These are phyloP conservation scores for Oncorhynchus nerka DNA, from an alignment of 2,113 vertebrate species.

Conservation along the genomic window DNA sequence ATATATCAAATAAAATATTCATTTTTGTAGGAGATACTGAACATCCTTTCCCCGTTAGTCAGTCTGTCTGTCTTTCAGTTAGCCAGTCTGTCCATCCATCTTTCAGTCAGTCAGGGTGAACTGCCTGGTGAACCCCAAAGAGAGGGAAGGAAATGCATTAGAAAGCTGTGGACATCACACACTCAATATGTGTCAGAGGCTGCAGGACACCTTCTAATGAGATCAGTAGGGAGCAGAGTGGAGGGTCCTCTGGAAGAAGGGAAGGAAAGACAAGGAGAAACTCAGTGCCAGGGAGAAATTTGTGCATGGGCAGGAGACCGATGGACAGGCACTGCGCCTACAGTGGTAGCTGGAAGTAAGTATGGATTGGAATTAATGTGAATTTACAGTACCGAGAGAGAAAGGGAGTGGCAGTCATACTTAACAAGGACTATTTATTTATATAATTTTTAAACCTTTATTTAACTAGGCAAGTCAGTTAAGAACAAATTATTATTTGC, in stretches of 20 bases:
- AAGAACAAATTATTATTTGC: no score
- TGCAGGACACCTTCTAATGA: conserved; percentile 49
- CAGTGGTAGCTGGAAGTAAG: neutral
- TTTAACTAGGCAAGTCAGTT: no score
- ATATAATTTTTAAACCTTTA: no score
- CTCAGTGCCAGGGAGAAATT: neutral
- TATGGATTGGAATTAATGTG: no score
- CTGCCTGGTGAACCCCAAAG: neutral
- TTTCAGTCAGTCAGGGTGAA: neutral
- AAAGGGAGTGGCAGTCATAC: neutral
- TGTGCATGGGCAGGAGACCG: conserved; percentile 5
- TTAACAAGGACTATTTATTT: conserved; percentile 8
- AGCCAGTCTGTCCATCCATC: neutral
- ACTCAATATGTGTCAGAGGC: conserved; percentile 37
- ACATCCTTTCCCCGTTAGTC: neutral
- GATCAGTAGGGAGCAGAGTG: conserved; percentile 22
- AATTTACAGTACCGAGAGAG: neutral
- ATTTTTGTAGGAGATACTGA: no score
- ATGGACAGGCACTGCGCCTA: conserved; percentile 10
- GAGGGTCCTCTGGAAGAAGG: conserved; percentile 5
- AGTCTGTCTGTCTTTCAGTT: neutral
- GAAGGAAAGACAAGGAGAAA: neutral
- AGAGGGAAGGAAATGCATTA: conserved; percentile 18
- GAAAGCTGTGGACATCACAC: conserved; percentile 31
- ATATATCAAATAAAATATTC: no score